Evolutionary conservation across 2,888 invertebrate species (phyloP).

Genomic region (Plebejus argus): DNA sequence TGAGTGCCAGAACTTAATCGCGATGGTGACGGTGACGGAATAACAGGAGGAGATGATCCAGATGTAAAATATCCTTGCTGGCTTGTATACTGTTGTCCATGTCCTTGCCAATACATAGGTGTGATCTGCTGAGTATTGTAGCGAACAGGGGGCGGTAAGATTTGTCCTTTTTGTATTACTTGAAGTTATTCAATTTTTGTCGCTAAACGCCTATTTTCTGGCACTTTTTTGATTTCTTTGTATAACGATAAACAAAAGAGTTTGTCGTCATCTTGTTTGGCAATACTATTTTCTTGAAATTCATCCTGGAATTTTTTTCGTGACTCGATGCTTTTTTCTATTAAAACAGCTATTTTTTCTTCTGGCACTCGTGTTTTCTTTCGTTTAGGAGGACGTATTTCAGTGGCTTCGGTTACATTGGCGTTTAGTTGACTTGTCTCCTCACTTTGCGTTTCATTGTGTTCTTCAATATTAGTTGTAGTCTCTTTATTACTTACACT

Average conservation of each 20-base stretch:
- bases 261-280: constrained; percentile 48
- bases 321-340: constrained; percentile 45
- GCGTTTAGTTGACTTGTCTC: constrained; percentile 25
- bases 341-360: constrained; percentile 45
- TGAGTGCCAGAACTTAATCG: background rate
- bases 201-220: constrained; percentile 46
- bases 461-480: constrained; percentile 39
- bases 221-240: constrained; percentile 46
- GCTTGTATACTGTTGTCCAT: constrained; percentile 20
- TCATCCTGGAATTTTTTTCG: constrained; percentile 41
- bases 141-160: constrained; percentile 43
- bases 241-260: constrained; percentile 49
- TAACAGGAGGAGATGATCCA: background rate
- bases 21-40: background rate
- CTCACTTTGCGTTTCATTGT: constrained; percentile 35
- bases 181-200: constrained; percentile 49
- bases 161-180: constrained; percentile 43
- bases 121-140: constrained; percentile 45
- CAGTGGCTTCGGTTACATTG: background rate
- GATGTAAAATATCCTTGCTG: constrained; percentile 22
- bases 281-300: constrained; percentile 43
- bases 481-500: constrained; percentile 43
- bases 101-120: constrained; percentile 35
- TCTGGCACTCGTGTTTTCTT: constrained; percentile 41
- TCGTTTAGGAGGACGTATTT: background rate